These are phyloP conservation scores for Chiloscyllium plagiosum DNA, from an alignment of 2,113 vertebrate genomes.

Conservation along the genomic window DNA sequence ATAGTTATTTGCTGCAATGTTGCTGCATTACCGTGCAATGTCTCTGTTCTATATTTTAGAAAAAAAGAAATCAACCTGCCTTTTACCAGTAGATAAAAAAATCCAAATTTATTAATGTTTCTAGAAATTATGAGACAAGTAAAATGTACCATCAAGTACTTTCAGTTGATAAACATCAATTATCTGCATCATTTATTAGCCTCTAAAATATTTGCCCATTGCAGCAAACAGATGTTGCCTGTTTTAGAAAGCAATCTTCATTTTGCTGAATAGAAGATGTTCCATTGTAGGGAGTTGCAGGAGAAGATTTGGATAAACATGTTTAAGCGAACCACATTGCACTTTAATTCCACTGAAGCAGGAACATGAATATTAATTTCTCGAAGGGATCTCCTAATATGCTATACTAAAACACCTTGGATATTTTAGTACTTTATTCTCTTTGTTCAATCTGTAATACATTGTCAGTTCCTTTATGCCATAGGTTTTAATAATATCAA, in stretches of 20 bases:
- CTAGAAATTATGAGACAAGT: not conserved
- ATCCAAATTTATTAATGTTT: not conserved
- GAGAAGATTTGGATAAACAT: not conserved
- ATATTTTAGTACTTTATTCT: not conserved
- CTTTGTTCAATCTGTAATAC: not conserved
- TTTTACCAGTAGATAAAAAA: not conserved
- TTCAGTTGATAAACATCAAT: slow-evolving; percentile 19
- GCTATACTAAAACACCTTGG: not conserved
- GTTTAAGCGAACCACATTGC: not conserved
- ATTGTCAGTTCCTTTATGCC: not conserved
- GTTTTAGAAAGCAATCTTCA: not conserved
- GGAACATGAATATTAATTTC: not conserved
- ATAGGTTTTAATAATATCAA: not conserved
- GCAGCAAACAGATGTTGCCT: slow-evolving; percentile 7
- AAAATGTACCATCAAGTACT: not conserved
- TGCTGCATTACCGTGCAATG: not conserved
- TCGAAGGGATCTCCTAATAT: not conserved
- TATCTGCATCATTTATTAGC: slow-evolving; percentile 4
- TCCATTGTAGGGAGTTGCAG: not conserved
- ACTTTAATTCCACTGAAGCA: not conserved
- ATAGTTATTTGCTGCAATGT: not conserved
- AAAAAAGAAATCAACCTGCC: not conserved
- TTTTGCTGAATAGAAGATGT: not conserved
- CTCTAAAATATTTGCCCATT: not conserved
- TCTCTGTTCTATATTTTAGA: not conserved